Evolutionary conservation across 2,888 invertebrate species (phyloP).

Genomic region (Vannuccia rotundouncinata): DNA sequence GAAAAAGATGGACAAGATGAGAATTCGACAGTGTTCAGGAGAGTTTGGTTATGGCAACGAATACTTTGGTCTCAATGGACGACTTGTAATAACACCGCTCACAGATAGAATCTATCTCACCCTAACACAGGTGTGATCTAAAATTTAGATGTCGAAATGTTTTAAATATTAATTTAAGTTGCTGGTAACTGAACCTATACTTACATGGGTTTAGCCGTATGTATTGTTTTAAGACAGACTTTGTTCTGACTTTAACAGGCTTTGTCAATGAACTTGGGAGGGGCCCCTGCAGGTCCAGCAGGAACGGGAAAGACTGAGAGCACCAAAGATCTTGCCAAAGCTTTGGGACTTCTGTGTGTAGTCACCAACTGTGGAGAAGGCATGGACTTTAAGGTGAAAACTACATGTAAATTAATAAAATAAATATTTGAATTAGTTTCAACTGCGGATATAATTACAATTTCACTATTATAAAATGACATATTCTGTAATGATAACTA

Average conservation of each 20-base stretch:
- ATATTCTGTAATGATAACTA: too few species aligned
- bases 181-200: too few species aligned
- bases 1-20: conserved; percentile 36
- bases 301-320: conserved; percentile 35
- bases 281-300: conserved; percentile 39
- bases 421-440: too few species aligned
- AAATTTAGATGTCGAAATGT: too few species aligned
- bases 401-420: too few species aligned
- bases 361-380: conserved; percentile 41
- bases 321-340: conserved; percentile 41
- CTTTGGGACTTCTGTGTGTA: conserved; percentile 40
- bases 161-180: too few species aligned
- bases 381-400: conserved; percentile 38
- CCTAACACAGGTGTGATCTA: conserved; percentile 36
- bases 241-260: conserved; percentile 36
- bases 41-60: conserved; percentile 40
- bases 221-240: too few species aligned
- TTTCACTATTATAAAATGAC: too few species aligned
- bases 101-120: conserved; percentile 40
- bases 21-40: conserved; percentile 39
- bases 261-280: conserved; percentile 40
- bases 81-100: conserved; percentile 40
- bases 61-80: conserved; percentile 40
- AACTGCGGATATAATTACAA: too few species aligned
- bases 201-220: too few species aligned